These are phyloP conservation scores for Gila robusta DNA, from an alignment of 2,797 vertebrate genomes.

Conservation along the genomic window DNA sequence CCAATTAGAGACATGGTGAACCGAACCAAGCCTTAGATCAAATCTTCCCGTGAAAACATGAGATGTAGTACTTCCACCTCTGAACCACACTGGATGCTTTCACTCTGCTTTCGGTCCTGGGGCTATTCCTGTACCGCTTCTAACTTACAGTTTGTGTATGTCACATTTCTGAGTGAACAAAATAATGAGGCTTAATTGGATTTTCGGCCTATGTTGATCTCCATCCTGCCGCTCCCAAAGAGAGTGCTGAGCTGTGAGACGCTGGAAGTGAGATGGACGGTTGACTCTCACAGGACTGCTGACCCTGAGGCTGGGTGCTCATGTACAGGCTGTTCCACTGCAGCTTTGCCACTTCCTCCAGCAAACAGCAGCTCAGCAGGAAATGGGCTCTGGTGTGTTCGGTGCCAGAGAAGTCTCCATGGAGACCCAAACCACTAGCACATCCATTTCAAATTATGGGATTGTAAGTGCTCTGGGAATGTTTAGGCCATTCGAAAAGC, in stretches of 20 bases:
- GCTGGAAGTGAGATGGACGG: conserved; percentile 20
- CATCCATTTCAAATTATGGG: conserved; percentile 27
- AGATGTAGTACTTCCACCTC: neutral
- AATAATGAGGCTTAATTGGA: conserved; percentile 60
- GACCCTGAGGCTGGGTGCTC: conserved; percentile 26
- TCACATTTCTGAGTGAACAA: conserved; percentile 30
- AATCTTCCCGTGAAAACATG: neutral
- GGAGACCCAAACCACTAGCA: conserved; percentile 34
- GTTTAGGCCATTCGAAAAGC: neutral
- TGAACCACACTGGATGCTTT: conserved; percentile 22
- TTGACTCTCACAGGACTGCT: conserved; percentile 23
- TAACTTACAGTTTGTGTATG: conserved; percentile 45
- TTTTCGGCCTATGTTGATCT: conserved; percentile 60
- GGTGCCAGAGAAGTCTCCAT: conserved; percentile 49
- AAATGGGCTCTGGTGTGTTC: conserved; percentile 49
- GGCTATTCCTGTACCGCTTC: neutral
- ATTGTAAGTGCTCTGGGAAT: conserved; percentile 12
- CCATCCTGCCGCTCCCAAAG: conserved; percentile 23
- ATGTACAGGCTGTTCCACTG: conserved; percentile 47
- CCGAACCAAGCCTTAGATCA: neutral
- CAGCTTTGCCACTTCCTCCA: conserved; percentile 26
- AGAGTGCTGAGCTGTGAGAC: neutral
- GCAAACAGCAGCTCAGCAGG: conserved; percentile 50
- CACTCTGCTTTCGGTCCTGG: conserved; percentile 36
- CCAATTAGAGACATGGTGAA: neutral